Percentiles rank a stretch among this genome's conserved stretches.
These are phyloP conservation scores for Drosophila lacteicornis DNA, from an alignment of 1,140 invertebrate genomes.

Conservation along the genomic window DNA sequence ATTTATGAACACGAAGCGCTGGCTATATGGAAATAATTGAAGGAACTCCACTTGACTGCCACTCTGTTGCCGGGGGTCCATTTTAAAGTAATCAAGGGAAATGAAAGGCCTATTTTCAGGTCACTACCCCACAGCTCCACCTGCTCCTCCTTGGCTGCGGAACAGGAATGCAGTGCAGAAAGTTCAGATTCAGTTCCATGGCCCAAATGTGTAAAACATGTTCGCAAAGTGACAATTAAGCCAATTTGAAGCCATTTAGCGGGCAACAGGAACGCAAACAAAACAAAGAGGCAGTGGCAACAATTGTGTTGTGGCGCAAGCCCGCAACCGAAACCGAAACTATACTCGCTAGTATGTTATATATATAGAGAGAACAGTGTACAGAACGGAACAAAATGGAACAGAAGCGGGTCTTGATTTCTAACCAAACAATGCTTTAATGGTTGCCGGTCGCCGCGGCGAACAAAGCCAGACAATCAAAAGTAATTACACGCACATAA, in stretches of 20 bases:
- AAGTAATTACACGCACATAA: slow-evolving; percentile 83
- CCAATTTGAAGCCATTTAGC: slow-evolving; percentile 79
- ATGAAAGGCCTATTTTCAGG: slow-evolving; percentile 59
- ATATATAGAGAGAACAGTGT: not conserved
- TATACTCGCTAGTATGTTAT: slow-evolving; percentile 7
- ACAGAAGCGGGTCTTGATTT: slow-evolving; percentile 44
- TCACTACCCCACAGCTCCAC: slow-evolving; percentile 32
- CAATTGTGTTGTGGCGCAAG: slow-evolving; percentile 25
- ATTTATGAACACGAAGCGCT: slow-evolving; percentile 76
- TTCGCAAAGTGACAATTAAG: slow-evolving; percentile 80
- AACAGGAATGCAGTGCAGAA: slow-evolving; percentile 45
- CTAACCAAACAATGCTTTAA: slow-evolving; percentile 63
- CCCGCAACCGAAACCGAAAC: slow-evolving; percentile 13
- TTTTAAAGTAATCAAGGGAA: slow-evolving; percentile 76
- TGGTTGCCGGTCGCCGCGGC: slow-evolving; percentile 44
- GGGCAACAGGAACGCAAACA: slow-evolving; percentile 39
- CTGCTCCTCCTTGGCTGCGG: not conserved
- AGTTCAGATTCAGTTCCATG: slow-evolving; percentile 10
- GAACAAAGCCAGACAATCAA: slow-evolving; percentile 74
- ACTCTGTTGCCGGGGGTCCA: slow-evolving; percentile 40
- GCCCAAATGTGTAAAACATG: slow-evolving; percentile 66
- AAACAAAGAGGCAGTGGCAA: slow-evolving; percentile 16
- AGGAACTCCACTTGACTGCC: slow-evolving; percentile 40
- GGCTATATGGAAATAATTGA: slow-evolving; percentile 69
- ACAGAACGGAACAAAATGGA: slow-evolving; percentile 13